These are phyloP conservation scores for Leistus spinibarbis DNA, from an alignment of 2,888 invertebrate species.

Conservation along the genomic window DNA sequence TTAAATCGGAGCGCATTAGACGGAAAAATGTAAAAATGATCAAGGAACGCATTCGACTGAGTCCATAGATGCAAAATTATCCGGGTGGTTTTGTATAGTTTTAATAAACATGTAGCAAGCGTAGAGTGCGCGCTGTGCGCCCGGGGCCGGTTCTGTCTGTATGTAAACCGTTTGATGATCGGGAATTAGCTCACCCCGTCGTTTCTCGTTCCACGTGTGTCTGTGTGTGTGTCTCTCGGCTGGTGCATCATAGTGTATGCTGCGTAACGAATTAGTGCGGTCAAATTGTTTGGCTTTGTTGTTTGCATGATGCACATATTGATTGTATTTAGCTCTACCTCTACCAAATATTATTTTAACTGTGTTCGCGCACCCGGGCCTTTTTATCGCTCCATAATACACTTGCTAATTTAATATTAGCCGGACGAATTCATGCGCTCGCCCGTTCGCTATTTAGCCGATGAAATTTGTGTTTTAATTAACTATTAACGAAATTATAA, in stretches of 20 bases:
- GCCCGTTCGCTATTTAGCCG: slow-evolving; percentile 32
- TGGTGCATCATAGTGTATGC: not conserved
- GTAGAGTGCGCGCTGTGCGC: not conserved
- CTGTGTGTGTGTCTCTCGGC: not conserved
- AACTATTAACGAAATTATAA: slow-evolving; percentile 48
- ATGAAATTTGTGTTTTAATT: slow-evolving; percentile 50
- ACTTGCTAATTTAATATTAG: slow-evolving; percentile 38
- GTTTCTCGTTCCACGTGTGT: too few relatives aligned
- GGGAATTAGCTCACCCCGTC: not conserved
- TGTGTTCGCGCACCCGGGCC: slow-evolving; percentile 9
- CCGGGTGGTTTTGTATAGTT: too few relatives aligned
- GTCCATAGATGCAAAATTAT: too few relatives aligned
- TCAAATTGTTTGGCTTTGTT: slow-evolving; percentile 34
- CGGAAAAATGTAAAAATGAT: too few relatives aligned
- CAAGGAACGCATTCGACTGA: too few relatives aligned
- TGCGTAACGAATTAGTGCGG: slow-evolving; percentile 33
- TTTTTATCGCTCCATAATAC: slow-evolving; percentile 38
- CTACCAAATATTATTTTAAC: slow-evolving; percentile 40
- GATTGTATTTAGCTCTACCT: slow-evolving; percentile 40
- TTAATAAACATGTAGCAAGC: not conserved
- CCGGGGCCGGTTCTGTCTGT: not conserved
- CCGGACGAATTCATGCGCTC: slow-evolving; percentile 36
- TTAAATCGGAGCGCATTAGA: too few relatives aligned
- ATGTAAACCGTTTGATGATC: not conserved
- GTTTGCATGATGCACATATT: slow-evolving; percentile 35